These are phyloP conservation scores for Proisotoma minuta DNA, from an alignment of 2,888 invertebrate genomes.

Conservation along the genomic window DNA sequence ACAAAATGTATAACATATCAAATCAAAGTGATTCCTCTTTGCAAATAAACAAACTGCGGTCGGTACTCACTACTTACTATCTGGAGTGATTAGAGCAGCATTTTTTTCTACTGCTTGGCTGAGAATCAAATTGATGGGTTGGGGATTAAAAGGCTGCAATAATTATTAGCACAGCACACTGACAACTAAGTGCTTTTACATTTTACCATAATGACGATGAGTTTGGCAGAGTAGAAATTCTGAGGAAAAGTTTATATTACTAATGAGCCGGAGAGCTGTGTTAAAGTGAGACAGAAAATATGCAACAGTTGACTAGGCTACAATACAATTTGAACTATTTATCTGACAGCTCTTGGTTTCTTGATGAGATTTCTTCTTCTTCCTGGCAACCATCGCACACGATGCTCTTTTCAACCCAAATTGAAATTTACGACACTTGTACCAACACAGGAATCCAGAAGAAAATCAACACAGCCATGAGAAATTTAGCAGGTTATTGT, in stretches of 20 bases:
- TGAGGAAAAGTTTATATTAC: not conserved
- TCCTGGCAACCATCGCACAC: no score
- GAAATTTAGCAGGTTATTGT: not conserved
- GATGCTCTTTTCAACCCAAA: no score
- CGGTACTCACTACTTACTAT: no score
- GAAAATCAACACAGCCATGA: not conserved
- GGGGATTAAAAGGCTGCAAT: constrained; percentile 17
- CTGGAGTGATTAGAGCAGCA: no score
- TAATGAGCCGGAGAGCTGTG: constrained; percentile 5
- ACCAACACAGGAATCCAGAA: not conserved
- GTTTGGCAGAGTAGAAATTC: constrained; percentile 6
- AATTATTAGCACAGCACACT: constrained; percentile 17
- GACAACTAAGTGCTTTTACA: constrained; percentile 11
- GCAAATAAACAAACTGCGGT: no score
- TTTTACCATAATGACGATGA: not conserved
- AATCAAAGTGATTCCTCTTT: no score
- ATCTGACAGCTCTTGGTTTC: not conserved
- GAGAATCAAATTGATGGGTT: constrained; percentile 11
- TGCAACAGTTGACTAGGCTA: constrained; percentile 2
- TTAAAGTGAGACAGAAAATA: not conserved
- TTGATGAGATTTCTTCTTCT: not conserved
- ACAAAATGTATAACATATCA: no score
- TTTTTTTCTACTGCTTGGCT: no score
- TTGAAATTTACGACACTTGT: no score
- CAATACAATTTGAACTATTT: not conserved